These are phyloP conservation scores for Notodonta dromedarius DNA, from an alignment of 2,888 invertebrate genomes.

Conservation along the genomic window DNA sequence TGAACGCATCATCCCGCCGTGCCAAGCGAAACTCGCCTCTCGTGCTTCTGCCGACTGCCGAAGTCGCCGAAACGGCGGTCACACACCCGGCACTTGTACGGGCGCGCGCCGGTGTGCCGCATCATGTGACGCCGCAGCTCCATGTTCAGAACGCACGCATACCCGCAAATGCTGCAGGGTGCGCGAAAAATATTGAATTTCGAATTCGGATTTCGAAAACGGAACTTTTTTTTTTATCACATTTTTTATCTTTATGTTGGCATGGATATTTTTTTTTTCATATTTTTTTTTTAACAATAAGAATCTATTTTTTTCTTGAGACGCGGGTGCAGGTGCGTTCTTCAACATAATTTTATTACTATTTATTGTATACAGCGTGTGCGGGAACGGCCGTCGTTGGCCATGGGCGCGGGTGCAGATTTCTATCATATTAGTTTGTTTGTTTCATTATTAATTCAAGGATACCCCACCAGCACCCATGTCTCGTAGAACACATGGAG, in stretches of 20 bases:
- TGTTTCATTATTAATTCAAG: neutral
- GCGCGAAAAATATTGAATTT: conserved; percentile 1
- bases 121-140: conserved; percentile 76
- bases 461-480: conserved; percentile 60
- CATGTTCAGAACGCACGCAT: conserved; percentile 73
- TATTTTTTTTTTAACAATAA: no score
- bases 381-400: conserved; percentile 39
- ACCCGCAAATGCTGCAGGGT: conserved; percentile 64
- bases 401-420: conserved; percentile 62
- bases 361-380: conserved; percentile 35
- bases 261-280: neutral
- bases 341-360: conserved; percentile 22
- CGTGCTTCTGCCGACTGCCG: conserved; percentile 77
- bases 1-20: neutral
- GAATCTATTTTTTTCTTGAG: conserved; percentile 7
- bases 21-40: conserved; percentile 61
- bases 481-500: conserved; percentile 37
- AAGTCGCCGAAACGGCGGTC: conserved; percentile 77
- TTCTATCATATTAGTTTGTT: neutral
- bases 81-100: conserved; percentile 77
- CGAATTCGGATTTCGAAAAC: neutral
- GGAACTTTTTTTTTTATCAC: neutral
- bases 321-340: conserved; percentile 62
- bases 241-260: no score
- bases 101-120: conserved; percentile 75